A percentile compares a stretch with the other conserved stretches of the same genome.
phyloP scores from a whole-genome alignment of 1,140 invertebrate genomes.

The Drosophila insularis region DNA sequence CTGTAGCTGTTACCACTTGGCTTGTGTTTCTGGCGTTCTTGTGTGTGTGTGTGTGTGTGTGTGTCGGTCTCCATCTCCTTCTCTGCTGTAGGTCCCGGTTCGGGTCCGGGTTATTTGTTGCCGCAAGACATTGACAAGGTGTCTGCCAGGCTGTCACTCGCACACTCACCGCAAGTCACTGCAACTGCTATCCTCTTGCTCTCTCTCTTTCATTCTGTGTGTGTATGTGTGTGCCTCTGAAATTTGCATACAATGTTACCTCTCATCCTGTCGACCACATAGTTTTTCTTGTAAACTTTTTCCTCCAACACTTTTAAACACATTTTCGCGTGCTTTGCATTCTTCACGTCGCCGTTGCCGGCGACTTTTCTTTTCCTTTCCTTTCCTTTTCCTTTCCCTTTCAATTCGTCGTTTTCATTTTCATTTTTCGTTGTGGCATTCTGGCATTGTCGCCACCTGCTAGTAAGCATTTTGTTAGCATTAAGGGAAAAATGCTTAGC shows the following conservation, averaged over 20 bases:
- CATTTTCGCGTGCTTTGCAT: slow-evolving; percentile 64
- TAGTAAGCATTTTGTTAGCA: slow-evolving; percentile 40
- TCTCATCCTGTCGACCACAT: background rate
- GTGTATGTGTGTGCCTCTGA: slow-evolving; percentile 4
- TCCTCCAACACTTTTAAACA: slow-evolving; percentile 48
- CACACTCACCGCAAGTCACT: slow-evolving; percentile 47
- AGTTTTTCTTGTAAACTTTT: slow-evolving; percentile 29
- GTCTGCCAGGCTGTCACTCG: slow-evolving; percentile 54
- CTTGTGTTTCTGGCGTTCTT: slow-evolving; percentile 24
- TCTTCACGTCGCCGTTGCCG: slow-evolving; percentile 19
- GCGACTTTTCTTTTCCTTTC: background rate
- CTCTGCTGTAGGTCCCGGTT: slow-evolving; percentile 15
- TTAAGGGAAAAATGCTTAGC: slow-evolving; percentile 29
- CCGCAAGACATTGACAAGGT: slow-evolving; percentile 68
- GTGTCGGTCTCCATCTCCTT: slow-evolving; percentile 28
- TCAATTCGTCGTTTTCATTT: background rate
- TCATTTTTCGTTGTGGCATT: background rate
- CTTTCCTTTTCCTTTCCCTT: background rate
- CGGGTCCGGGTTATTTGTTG: slow-evolving; percentile 51
- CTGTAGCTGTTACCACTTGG: slow-evolving; percentile 45
- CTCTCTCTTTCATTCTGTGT: slow-evolving; percentile 27
- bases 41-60: background rate
- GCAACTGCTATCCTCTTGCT: slow-evolving; percentile 13
- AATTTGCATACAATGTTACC: slow-evolving; percentile 47
- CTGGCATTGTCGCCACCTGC: slow-evolving; percentile 43